A percentile compares a stretch with the other conserved stretches of the same genome.
These are phyloP conservation scores for Gambusia yucatana DNA, from an alignment of 2,797 vertebrate species.

Conservation along the genomic window DNA sequence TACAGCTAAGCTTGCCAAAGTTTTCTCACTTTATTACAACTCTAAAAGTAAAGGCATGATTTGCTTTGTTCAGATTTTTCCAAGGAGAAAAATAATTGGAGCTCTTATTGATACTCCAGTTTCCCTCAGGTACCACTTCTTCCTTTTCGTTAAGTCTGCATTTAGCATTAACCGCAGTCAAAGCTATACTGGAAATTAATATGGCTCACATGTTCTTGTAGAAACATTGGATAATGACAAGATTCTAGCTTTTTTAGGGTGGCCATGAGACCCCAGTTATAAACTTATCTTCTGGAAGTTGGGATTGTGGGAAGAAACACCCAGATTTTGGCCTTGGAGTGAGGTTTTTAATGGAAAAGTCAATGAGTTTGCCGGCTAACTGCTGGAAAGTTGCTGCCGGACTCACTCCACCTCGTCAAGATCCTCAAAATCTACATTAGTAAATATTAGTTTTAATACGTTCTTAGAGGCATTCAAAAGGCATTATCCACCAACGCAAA, in stretches of 20 bases:
- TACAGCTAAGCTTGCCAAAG: slow-evolving; percentile 21
- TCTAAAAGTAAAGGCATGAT: slow-evolving; percentile 47
- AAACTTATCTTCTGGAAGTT: slow-evolving; percentile 50
- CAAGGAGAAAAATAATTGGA: slow-evolving; percentile 40
- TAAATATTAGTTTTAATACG: not conserved
- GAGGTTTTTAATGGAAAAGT: slow-evolving; percentile 62
- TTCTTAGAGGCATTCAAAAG: not conserved
- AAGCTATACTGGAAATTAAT: slow-evolving; percentile 51
- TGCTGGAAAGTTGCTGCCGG: slow-evolving; percentile 38
- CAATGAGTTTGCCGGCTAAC: slow-evolving; percentile 46
- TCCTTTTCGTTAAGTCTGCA: slow-evolving; percentile 59
- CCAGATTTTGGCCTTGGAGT: slow-evolving; percentile 49
- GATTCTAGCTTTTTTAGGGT: slow-evolving; percentile 34
- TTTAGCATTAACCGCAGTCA: slow-evolving; percentile 54
- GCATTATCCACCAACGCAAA: not conserved
- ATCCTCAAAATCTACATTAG: slow-evolving; percentile 1
- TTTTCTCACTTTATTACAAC: slow-evolving; percentile 35
- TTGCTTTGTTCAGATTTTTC: slow-evolving; percentile 53
- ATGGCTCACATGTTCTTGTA: slow-evolving; percentile 62
- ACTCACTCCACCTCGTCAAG: slow-evolving; percentile 46
- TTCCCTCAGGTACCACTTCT: slow-evolving; percentile 38
- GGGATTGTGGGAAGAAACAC: slow-evolving; percentile 59
- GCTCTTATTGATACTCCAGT: slow-evolving; percentile 47
- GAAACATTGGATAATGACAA: slow-evolving; percentile 57
- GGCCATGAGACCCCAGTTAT: slow-evolving; percentile 48